phyloP scores from a whole-genome alignment of 2,888 invertebrate species.

The Tinea trinotella region DNA sequence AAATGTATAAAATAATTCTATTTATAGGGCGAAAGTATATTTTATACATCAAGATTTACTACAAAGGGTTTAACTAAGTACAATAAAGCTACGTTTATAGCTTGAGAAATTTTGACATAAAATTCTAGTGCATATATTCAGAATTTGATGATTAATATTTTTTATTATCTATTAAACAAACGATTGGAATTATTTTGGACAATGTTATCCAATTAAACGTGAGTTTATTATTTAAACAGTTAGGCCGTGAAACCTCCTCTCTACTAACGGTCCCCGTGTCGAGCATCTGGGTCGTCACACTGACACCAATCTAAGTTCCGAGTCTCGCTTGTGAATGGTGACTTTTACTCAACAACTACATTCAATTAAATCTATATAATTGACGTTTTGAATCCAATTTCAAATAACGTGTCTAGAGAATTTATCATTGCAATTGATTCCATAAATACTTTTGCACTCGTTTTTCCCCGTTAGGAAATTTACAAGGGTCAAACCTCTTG shows the following conservation, averaged over 20 bases:
- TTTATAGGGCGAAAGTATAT: too few species aligned
- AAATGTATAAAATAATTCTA: background rate
- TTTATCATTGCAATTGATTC: too few species aligned
- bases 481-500: too few species aligned
- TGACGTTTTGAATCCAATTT: background rate
- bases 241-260: conserved; percentile 30
- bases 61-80: too few species aligned
- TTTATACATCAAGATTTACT: too few species aligned
- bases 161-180: background rate
- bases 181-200: conserved; percentile 31
- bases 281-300: conserved; percentile 46
- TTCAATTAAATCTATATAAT: background rate
- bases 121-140: too few species aligned
- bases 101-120: too few species aligned
- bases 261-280: conserved; percentile 48
- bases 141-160: too few species aligned
- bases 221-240: conserved; percentile 52
- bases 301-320: conserved; percentile 45
- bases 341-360: conserved; percentile 3
- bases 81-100: too few species aligned
- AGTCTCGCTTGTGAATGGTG: conserved; percentile 6
- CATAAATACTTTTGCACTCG: too few species aligned
- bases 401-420: background rate
- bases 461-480: too few species aligned
- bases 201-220: conserved; percentile 46